Evolutionary conservation across 1,140 invertebrate genomes (phyloP), one percentile per base, ranked within the genome.

Genomic region (Diorhabda sublineata): DNA sequence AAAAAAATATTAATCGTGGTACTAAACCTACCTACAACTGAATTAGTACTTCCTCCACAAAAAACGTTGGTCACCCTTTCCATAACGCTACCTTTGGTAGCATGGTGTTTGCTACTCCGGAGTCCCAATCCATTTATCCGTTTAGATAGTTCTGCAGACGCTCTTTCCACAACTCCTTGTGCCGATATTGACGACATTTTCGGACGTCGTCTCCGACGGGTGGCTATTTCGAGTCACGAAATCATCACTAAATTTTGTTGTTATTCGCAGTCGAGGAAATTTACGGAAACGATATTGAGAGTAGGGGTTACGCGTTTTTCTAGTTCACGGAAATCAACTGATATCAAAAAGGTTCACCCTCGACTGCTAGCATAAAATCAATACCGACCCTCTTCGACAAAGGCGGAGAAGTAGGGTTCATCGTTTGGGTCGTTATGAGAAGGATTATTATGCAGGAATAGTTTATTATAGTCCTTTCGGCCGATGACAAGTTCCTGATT

Each of bases 91-190:
- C 88, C 86, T 45, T 75, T 74, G 66, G 85, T 84, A 75, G 82
- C 81, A 72, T 84, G 83, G 78, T 90, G 89, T 76, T 91, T 90
- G 69, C 83, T 84, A 26, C 89, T 86, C 70, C 91, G 86, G 71
- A 94, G 83, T 42, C 90, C 90, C 76, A 94, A 84, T 45, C 92
- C 92, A 78, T 92, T 94, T 83, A 95, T 94, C 73, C 93, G 88
- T 76, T 93, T 93, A 65, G 91, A 91, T 67, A 95, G 82, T 82
- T 95, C 92, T 65, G 92, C 92, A 72, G 92, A 93, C 74, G 92
- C 92, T 75, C 92, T 87, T 84, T 95, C 93, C 79, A 94, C 92
- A 76, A 93, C 92, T 74, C 90, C 90, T 80, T 91, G 89, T 69
- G 90, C 89, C 67, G 89, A 91, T 83, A 91, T 89, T 67, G 84